These are phyloP conservation scores for Euwallacea fornicatus DNA, from an alignment of 1,140 invertebrate genomes.

Conservation along the genomic window DNA sequence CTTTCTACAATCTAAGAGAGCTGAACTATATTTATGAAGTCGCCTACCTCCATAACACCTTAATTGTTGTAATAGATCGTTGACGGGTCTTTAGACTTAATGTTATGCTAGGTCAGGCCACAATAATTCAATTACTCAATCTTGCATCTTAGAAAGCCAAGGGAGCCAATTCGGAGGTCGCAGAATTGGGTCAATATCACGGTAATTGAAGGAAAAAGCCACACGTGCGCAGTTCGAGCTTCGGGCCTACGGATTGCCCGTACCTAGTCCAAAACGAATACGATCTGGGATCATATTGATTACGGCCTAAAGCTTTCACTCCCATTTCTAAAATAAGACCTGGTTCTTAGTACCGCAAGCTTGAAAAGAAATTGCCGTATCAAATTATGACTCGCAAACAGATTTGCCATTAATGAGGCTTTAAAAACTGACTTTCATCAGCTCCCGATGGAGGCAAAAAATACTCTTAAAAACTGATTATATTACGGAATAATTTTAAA, in stretches of 20 bases:
- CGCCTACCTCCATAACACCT: slow-evolving; percentile 10
- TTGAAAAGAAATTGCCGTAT: neutral
- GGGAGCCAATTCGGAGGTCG: neutral
- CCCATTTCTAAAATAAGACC: neutral
- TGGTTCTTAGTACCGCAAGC: neutral
- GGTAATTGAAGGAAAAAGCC: no score
- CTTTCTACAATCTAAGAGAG: slow-evolving; percentile 16
- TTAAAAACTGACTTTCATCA: no score
- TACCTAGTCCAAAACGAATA: neutral
- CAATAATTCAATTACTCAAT: neutral
- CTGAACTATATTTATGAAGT: slow-evolving; percentile 9
- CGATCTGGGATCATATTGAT: neutral
- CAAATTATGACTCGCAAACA: neutral
- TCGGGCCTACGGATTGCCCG: no score
- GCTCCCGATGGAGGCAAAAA: no score
- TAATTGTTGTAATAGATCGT: slow-evolving; percentile 15
- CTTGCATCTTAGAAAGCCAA: neutral
- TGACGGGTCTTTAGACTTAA: slow-evolving; percentile 1
- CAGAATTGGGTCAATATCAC: no score
- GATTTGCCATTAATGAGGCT: neutral
- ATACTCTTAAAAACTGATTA: no score
- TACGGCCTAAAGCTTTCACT: neutral
- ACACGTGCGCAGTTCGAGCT: no score
- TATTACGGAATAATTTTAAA: no score
- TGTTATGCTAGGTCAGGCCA: slow-evolving; percentile 12